Evolutionary conservation across 1,140 invertebrate genomes (phyloP).

Genomic region (Drosophila prosaltans): DNA sequence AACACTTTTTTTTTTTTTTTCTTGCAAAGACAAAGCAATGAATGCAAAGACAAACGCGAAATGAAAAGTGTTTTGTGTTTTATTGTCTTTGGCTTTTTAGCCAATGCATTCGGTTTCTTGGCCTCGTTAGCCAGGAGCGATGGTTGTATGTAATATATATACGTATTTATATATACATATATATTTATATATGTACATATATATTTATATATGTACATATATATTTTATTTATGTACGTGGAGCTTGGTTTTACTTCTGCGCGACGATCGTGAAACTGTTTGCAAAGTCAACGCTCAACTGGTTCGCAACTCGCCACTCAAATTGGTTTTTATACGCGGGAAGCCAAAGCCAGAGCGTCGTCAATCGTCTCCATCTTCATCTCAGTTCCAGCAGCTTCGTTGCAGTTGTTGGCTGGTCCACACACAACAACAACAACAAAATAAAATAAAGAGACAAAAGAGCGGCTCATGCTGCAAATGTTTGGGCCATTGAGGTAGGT

Average conservation of each 20-base stretch:
- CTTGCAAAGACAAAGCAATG: constrained; percentile 26
- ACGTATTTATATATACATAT: no score
- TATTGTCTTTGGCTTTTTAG: constrained; percentile 45
- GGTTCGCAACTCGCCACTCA: constrained; percentile 67
- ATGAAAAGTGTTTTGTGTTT: constrained; percentile 54
- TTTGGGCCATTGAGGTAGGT: constrained; percentile 67
- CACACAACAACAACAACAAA: no score
- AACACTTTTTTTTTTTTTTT: constrained; percentile 35
- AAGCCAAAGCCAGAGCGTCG: constrained; percentile 36
- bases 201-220: no score
- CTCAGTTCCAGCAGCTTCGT: not conserved
- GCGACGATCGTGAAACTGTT: constrained; percentile 65
- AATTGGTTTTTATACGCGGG: constrained; percentile 75
- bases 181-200: no score
- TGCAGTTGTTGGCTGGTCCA: constrained; percentile 6
- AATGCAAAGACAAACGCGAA: constrained; percentile 44
- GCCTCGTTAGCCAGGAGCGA: constrained; percentile 39
- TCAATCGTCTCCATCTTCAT: not conserved
- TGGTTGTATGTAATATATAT: not conserved
- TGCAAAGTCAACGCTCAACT: constrained; percentile 77
- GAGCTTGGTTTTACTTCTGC: constrained; percentile 19
- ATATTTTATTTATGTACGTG: not conserved
- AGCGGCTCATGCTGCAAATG: constrained; percentile 21
- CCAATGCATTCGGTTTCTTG: constrained; percentile 66
- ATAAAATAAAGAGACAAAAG: constrained; percentile 6